Evolutionary conservation across 2,113 vertebrate genomes (phyloP), one percentile per base, ranked within the genome.

Genomic region (Arothron firmamentum): DNA sequence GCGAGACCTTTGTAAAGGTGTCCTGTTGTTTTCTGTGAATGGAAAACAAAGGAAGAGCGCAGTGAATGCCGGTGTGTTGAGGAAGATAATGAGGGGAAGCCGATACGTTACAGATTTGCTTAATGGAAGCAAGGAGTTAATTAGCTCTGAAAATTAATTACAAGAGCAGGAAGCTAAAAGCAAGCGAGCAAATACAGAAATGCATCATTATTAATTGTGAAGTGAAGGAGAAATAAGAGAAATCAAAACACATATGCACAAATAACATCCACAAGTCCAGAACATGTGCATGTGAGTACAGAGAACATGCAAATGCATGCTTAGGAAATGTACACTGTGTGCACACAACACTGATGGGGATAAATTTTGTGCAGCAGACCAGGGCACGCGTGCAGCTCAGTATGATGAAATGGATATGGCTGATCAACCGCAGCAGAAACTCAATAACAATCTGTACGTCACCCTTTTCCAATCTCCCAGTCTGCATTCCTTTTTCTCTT

Each of bases 11-110:
- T 96, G 95, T 72, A 92, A 77, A 74, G 90, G 92, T 75, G 83
- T 83, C 85, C 90, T 95, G 87, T 92, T 93, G 90, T 97, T 97
- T 91, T 95, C 97, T 99, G 91, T 51, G 70, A 80, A 74, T 53
- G 67, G 52, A 67, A 65, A 55, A 70, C 56, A 63, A 68, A 78
- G 50, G 15, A 47, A n/a, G 65, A 78, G 66, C 23, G 59, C 16
- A 8, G 15, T 47, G 45, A 17, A 13, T 16, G 58, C 59, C 19
- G 46, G 43, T 53, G 52, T 6, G 52, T 53, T 53, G 23, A n/a
- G 15, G 25, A 14, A n/a, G 16, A 21, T 7, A n/a, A 20, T 13
- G 25, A 28, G 20, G 12, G n/a, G n/a, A 11, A 52, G 23, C 50
- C 25, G 20, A 15, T 52, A 21, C 2, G 13, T 12, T 13, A 12